A percentile compares a stretch with the other conserved stretches of the same genome.
Evolutionary conservation across 53 echinoderm and acorn worm species (phyloP).

Genomic region (Arbacia lixula): DNA sequence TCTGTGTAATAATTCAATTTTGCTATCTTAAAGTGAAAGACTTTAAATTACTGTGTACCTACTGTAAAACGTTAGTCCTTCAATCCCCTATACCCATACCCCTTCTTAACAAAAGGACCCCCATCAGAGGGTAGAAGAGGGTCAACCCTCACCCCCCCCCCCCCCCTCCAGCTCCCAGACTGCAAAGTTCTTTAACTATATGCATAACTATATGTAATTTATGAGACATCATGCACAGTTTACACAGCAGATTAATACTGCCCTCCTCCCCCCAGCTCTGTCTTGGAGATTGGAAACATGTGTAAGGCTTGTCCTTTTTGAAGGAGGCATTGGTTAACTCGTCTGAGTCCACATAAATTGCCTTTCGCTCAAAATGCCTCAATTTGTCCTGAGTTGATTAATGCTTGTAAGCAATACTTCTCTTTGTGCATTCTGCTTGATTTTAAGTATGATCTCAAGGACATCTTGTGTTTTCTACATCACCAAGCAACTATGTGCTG

Average conservation of each 20-base stretch:
- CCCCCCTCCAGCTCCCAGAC: neutral
- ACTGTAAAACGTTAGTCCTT: too few species aligned
- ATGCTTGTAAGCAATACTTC: conserved; percentile 24
- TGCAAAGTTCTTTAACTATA: conserved; percentile 18
- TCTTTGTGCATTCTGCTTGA: too few species aligned
- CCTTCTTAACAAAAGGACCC: too few species aligned
- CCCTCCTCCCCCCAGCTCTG: neutral
- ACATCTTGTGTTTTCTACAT: too few species aligned
- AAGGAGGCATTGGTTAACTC: neutral
- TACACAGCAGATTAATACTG: conserved; percentile 30
- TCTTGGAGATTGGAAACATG: conserved; percentile 37
- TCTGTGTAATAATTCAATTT: too few species aligned
- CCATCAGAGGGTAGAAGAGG: too few species aligned
- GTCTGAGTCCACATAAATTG: neutral
- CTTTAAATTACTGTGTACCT: too few species aligned
- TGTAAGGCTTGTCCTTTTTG: conserved; percentile 33
- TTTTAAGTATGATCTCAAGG: too few species aligned
- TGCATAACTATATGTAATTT: conserved; percentile 33
- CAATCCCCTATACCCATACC: neutral
- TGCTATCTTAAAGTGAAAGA: too few species aligned
- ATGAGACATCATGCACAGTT: conserved; percentile 19
- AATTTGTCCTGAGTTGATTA: conserved; percentile 33
- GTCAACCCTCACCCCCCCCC: neutral
- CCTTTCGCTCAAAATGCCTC: conserved; percentile 31
- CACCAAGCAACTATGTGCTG: too few species aligned